phyloP scores from a whole-genome alignment of 2,113 vertebrate species.

The Glaucidium brasilianum region DNA sequence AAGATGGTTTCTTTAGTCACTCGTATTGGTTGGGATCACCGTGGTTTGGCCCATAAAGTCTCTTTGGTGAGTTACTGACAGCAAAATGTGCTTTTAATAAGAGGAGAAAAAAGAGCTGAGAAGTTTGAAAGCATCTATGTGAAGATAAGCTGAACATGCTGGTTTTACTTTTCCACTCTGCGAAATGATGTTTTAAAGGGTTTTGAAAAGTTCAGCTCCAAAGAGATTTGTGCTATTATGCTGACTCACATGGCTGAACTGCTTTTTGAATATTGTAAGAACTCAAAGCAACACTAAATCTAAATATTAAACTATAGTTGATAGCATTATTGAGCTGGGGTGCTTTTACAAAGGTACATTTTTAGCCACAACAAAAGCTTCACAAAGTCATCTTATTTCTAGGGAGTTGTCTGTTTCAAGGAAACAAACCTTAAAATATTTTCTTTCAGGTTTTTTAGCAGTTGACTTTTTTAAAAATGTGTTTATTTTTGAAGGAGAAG shows the following conservation, averaged over 20 bases:
- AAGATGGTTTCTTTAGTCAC: neutral
- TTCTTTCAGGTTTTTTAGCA: neutral
- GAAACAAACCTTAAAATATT: neutral
- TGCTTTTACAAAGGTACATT: neutral
- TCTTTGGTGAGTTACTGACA: neutral
- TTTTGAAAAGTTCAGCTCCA: neutral
- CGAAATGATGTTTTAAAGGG: neutral
- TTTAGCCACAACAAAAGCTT: neutral
- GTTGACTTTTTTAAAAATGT: neutral
- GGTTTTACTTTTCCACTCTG: neutral
- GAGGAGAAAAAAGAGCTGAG: neutral
- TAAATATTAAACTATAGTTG: neutral
- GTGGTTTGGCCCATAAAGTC: neutral
- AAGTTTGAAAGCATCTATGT: neutral
- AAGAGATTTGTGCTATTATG: neutral
- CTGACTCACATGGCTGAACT: neutral
- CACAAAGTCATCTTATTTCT: neutral
- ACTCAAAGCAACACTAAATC: neutral
- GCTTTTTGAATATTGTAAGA: neutral
- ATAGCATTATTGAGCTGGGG: neutral
- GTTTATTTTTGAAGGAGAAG: neutral
- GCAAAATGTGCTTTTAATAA: neutral
- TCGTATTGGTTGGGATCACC: neutral
- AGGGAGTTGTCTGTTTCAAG: neutral
- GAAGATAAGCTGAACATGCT: neutral